These are phyloP conservation scores for Perizoma flavofasciatum DNA, from an alignment of 2,888 invertebrate genomes.

Conservation along the genomic window DNA sequence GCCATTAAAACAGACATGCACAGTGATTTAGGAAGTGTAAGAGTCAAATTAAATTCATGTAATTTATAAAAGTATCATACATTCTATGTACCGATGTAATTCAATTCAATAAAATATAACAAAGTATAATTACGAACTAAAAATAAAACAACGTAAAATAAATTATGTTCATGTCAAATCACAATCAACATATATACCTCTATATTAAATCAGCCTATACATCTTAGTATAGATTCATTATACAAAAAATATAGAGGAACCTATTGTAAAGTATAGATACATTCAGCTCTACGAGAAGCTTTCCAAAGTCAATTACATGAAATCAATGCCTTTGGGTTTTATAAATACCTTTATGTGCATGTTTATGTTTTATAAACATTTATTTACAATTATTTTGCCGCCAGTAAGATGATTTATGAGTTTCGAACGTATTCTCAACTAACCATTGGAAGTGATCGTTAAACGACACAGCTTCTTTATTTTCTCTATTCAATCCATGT, in stretches of 20 bases:
- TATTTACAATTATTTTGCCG: conserved; percentile 30
- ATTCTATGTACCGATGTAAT: no score
- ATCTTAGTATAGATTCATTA: conserved; percentile 6
- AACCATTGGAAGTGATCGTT: conserved; percentile 16
- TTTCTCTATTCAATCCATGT: neutral
- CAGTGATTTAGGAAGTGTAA: no score
- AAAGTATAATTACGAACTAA: no score
- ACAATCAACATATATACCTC: no score
- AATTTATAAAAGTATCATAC: no score
- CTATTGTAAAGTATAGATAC: no score
- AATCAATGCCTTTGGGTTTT: conserved; percentile 22
- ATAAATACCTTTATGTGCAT: conserved; percentile 24
- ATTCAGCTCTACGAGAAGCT: conserved; percentile 3
- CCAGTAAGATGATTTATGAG: conserved; percentile 34
- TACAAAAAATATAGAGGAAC: conserved; percentile 15
- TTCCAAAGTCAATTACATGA: conserved; percentile 22
- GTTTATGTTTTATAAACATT: conserved; percentile 8
- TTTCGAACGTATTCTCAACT: conserved; percentile 29
- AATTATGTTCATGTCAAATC: no score
- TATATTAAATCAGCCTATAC: no score
- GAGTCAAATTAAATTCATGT: no score
- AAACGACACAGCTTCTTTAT: conserved; percentile 9
- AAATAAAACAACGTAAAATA: no score
- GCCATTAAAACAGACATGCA: no score
- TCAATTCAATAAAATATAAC: no score